A percentile compares a stretch with the other conserved stretches of the same genome.
Evolutionary conservation across 2,113 vertebrate species (phyloP).

Genomic region (Rhea americana): DNA sequence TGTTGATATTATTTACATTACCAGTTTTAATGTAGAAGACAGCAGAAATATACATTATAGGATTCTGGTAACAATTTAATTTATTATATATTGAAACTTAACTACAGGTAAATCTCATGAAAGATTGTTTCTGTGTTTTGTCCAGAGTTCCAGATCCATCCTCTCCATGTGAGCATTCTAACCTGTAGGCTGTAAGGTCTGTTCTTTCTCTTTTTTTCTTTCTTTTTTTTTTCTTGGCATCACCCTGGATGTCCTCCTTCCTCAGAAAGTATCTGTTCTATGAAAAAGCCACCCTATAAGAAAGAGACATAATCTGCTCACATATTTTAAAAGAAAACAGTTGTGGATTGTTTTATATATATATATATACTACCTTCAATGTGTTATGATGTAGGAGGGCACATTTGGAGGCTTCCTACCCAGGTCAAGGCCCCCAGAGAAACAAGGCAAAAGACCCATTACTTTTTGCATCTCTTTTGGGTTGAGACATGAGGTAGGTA

Average conservation of each 20-base stretch:
- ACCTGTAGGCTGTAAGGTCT: not conserved
- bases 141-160: not conserved
- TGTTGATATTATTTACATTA: not conserved
- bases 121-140: not conserved
- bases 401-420: not conserved
- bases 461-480: not conserved
- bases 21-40: not conserved
- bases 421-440: not conserved
- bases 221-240: not conserved
- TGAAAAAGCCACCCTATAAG: not conserved
- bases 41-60: not conserved
- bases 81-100: not conserved
- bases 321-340: not conserved
- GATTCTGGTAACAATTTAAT: not conserved
- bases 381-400: accelerated
- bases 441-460: not conserved
- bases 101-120: not conserved
- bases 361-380: not conserved
- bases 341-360: too few species aligned
- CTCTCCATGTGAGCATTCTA: accelerated
- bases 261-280: not conserved
- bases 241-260: not conserved
- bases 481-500: not conserved
- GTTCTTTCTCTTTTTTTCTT: not conserved
- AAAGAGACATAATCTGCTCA: not conserved